Base-by-base conservation (phyloP, 2,797 vertebrate species). In the Trachurus trachurus region DNA sequence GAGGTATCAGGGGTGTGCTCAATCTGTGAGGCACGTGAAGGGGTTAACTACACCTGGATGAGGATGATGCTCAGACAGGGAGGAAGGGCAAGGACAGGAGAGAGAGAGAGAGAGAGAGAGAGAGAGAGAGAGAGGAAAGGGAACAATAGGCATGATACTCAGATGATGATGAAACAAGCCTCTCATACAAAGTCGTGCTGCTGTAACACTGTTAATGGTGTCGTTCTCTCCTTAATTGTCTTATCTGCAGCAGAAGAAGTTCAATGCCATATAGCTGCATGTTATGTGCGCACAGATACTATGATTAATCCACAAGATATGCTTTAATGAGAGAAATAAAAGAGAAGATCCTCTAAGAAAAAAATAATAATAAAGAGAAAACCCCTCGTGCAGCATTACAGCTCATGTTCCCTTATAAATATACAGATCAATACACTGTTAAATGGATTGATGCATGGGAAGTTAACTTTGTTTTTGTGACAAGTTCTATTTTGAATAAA, bases 21-120 rank as follows among this genome's bases (percentile, higher is more conserved):
- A 70, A 63, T 80, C 66, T 85, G 64, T 44, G 67, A 78, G 66
- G 70, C 69, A 57, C 79, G 65, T 76, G 85, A 91, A 92, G 88
- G 88, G 89, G 92, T 93, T 94, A 94, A 94, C 87, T 88, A 85
- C 81, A 90, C 84, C 86, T 87, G 81, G 81, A 82, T 81, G 78
- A 83, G 79, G 85, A 78, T 71, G 73, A 86, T 82, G 87, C 81
- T 82, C 56, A 73, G 84, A 89, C 80, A 85, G 87, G 66, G 85
- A 89, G 71, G 54, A 81, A 80, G 82, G 67, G 66, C 67, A 63
- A 64, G 37, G 70, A 81, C 58, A 57, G 68, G 53, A 19, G 49
- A 42, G 21, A 67, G 64, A 65, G 77, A 44, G 58, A 42, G 53
- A 37, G 64, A 2, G 47, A 40, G 21, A 67, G 64, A 65, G 77